phyloP scores from a whole-genome alignment of 2,113 vertebrate species.

The Suncus etruscus region DNA sequence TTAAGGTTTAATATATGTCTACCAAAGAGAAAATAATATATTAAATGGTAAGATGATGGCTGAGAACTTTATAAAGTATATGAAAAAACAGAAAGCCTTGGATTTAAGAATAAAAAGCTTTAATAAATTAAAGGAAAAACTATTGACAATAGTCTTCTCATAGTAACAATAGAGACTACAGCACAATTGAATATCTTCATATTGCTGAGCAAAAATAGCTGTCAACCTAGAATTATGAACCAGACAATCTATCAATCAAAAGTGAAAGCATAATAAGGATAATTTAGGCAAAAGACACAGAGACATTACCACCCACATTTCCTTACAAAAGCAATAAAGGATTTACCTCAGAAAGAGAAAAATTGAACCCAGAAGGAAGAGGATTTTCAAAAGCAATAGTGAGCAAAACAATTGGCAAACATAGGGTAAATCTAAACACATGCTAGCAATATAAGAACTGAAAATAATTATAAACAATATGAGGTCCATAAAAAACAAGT shows the following conservation, averaged over 20 bases:
- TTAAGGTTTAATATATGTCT: background rate
- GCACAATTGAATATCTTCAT: constrained; percentile 10
- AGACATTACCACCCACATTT: constrained; percentile 38
- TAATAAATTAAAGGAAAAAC: constrained; percentile 40
- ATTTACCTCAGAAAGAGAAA: constrained; percentile 66
- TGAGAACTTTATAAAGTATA: constrained; percentile 31
- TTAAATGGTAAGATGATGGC: background rate
- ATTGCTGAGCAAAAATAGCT: constrained; percentile 46
- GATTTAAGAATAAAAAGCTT: constrained; percentile 23
- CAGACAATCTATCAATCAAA: constrained; percentile 56
- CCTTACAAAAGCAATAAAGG: constrained; percentile 33
- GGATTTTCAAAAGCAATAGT: constrained; percentile 60
- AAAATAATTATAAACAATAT: constrained; percentile 51
- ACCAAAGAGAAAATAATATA: background rate
- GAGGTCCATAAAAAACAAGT: constrained; percentile 30
- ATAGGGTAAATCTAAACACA: constrained; percentile 58
- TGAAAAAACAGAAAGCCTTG: constrained; percentile 48
- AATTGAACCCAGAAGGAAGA: constrained; percentile 63
- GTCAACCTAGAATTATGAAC: constrained; percentile 51
- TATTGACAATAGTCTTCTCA: constrained; percentile 36
- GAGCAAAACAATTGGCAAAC: constrained; percentile 51
- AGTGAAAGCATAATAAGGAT: constrained; percentile 48
- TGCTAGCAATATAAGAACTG: constrained; percentile 51
- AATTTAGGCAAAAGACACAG: background rate
- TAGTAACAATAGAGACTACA: constrained; percentile 42